Base-by-base conservation (phyloP, 2,797 vertebrate species). In the Eleutherodactylus coqui region DNA sequence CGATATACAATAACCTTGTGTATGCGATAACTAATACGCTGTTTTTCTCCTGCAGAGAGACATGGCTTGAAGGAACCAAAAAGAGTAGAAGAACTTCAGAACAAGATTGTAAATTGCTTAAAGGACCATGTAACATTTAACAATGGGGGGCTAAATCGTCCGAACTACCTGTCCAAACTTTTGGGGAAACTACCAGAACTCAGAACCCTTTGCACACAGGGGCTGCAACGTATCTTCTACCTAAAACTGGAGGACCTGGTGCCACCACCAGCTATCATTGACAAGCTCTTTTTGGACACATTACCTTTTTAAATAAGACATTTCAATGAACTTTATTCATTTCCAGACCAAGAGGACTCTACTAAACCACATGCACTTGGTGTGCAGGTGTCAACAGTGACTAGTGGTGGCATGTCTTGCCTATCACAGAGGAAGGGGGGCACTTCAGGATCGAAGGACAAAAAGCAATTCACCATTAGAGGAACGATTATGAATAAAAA, bases 61-160 rank as follows among this genome's bases (percentile, higher is more conserved):
- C 98, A 99, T 19, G 98, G 98, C 87, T 96, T 99, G 0, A 99
- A 99, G 89, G 98, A 99, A 91, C 98, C 98, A 89, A 99, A 99
- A 92, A 93, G 97, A 91, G 98, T 99, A 79, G 98, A 99, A 91
- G 98, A 99, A 84, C 96, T 99, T 2, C 98, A 99, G 90, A 98
- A 97, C 94, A 99, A 99, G 96, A 98, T 99, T 89, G 97, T 99
- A 90, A 99, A 98, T 94, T 99, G 98, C 88, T 96, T 99, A 89
- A 99, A 99, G 94, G 98, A 99, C 93, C 98, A 99, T n/a, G 97
- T 99, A 92, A 97, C 98, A 89, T 99, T 99, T 92, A 98, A 98
- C 93, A 97, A 97, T 64, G 97, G 97, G 87, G 96, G 97, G 78
- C 92, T 99, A 92, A 98, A 97, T 92, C 97, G 98, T 83, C 97